Base-by-base conservation (phyloP, 2,888 invertebrate species). In the Aporophyla lueneburgensis region DNA sequence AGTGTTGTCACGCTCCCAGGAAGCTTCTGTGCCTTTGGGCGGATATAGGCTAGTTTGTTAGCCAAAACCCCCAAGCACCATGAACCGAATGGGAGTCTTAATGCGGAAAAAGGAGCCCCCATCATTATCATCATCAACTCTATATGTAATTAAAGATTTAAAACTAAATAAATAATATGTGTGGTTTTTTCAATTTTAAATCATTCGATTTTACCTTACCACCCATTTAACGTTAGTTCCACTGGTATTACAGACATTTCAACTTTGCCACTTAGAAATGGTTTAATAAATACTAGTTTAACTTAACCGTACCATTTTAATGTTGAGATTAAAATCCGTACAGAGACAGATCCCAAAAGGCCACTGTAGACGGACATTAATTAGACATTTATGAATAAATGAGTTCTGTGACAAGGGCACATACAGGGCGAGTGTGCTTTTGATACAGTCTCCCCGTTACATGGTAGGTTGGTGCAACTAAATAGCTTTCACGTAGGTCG, bases 331-430 rank as follows among this genome's bases (percentile, higher is more conserved):
- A 63, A 49, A 27, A 70, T 63, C 5, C 46, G 49, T 65, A 3
- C 16, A 4, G 1, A 66, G 14, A 27, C 19, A 66, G 40, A 69
- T 46, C 69, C 61, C 33, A 49, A 49, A 61, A 61, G 24, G 24
- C 53, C 21, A 24, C 33, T 61, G 21, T 46, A 49, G 46, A 40
- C 68, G 19, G 53, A 49, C 68, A 61, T 75, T 61, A 16, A 40
- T 75, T 75, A 54, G 68, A 49, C 49, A 54, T 76, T 54, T 54
- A 62, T 61, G 46, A 62, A 54, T 75, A 21, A 61, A 33, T 24
- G 46, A 27, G 14, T 54, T 5, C 33, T 33, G 33, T 61, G 46
- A 69, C 53, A 40, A 69, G 46, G 54, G n/a, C 46, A 59, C 21
- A 24, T 2, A 51, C 33, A 19, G 33, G 10, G 14, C n/a, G 46